Evolutionary conservation across 2,888 invertebrate genomes (phyloP), one percentile per base, ranked within the genome.

Genomic region (Melolontha melolontha): DNA sequence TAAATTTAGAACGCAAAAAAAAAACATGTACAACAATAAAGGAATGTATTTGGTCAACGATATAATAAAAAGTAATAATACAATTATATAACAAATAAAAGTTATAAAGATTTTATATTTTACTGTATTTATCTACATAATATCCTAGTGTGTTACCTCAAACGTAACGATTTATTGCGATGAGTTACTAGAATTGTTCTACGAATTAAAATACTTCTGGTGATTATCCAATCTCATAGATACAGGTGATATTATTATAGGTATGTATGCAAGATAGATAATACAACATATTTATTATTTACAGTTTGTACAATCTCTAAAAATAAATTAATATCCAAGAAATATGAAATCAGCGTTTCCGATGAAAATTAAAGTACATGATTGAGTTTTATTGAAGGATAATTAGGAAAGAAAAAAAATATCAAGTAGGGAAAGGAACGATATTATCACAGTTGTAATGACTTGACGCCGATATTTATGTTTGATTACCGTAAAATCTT

Each of bases 21-120:
- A 59, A 44, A 27, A 59, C 42, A n/a, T 22, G 14, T 27, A 16
- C 22, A 64, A 64, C 64, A 64, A 52, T 51, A 51, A 64, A 51
- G 64, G 64, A 64, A 64, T 64, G 64, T 64, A 64, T 64, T 64
- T 64, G 64, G 64, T 64, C 64, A 64, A 64, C 64, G 51, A 52
- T 42, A 64, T 39, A 27, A 62, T 39, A 49, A 27, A 62, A 27
- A 62, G 17, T 54, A 47, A 51, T 29, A 64, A 51, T 39, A 64
- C n/a, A 29, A 41, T 64, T 34, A 64, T 51, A 63, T 14, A 51
- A 64, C 44, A 64, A 51, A 52, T 40, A 34, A 34, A 54, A 34
- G n/a, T 8, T 54, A n/a, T n/a, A 54, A 47, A 17, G 16, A 12
- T 12, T 47, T 47, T 47, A 14, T 47, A 44, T 44, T 14, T 42